phyloP scores from a whole-genome alignment of 2,797 vertebrate genomes.

The Coccyzus lansbergi region DNA sequence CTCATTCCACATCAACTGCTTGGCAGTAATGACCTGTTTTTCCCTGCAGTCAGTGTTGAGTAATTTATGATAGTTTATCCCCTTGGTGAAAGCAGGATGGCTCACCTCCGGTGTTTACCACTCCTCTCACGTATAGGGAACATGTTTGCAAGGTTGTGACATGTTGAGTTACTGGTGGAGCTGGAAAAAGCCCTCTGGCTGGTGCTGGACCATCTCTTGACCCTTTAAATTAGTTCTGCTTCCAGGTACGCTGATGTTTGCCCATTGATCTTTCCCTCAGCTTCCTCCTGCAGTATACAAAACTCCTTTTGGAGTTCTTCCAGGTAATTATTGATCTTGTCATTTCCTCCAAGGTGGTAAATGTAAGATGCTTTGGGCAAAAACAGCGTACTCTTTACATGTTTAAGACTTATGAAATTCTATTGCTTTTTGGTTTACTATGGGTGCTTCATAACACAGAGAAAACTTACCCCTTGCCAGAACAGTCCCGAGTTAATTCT shows the following conservation, averaged over 20 bases:
- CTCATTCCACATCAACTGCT: neutral
- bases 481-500: neutral
- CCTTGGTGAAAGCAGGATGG: neutral
- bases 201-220: neutral
- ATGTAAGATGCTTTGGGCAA: neutral
- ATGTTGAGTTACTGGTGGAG: neutral
- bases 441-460: neutral
- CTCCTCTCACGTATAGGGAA: neutral
- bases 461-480: neutral
- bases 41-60: neutral
- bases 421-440: neutral
- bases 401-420: neutral
- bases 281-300: neutral
- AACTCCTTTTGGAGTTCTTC: neutral
- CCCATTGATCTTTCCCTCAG: neutral
- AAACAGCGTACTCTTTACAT: neutral
- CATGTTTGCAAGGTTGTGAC: neutral
- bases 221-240: slow-evolving; percentile 19
- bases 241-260: neutral
- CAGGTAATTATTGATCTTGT: slow-evolving; percentile 1
- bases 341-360: neutral
- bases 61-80: slow-evolving; percentile 20
- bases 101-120: neutral
- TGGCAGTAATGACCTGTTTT: neutral
- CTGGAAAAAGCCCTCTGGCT: neutral